Evolutionary conservation across 2,888 invertebrate genomes (phyloP), one percentile per base, ranked within the genome.

Genomic region (Agapostemon virescens): DNA sequence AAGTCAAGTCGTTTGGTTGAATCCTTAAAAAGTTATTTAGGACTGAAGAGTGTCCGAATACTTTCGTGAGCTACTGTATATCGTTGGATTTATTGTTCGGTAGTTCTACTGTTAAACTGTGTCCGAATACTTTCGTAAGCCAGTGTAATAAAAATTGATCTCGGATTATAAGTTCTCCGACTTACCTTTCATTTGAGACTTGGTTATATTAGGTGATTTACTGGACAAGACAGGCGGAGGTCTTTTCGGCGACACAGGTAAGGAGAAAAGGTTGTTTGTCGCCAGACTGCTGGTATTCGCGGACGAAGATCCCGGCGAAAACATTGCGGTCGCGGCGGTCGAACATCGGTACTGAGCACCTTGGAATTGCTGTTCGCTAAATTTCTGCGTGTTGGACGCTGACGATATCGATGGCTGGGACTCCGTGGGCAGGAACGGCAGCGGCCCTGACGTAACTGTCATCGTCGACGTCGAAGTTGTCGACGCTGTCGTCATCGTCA

Each of bases 141-240:
- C n/a, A n/a, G n/a, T n/a, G n/a, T 20, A 45, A 45, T 45, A 49
- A n/a, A 49, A 49, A n/a, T 49, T n/a, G 3, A 49, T 13, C 11
- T 2, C 23, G 11, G n/a, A n/a, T 23, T 13, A 26, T 30, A 5
- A 15, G 17, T 58, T n/a, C 42, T 23, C 49, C 1, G 3, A 81
- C 87, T 90, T 88, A 96, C 97, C 97, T 94, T 96, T 96, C 97
- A 97, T 97, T 92, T 97, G 96, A 30, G 96, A 95, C 90, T 96
- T 95, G 40, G 96, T 93, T 36, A 94, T 94, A 49, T 93, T 90
- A 0, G 93, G 93, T 88, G 93, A 92, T 69, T 92, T 93, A 38
- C 89, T 79, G 72, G 89, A 79, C 58, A 85, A 84, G 33, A 82
- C 75, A 7, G 78, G 67, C 61, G 83, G 81, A 26, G 83, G 81